Evolutionary conservation across 2,888 invertebrate genomes (phyloP).

Genomic region (Nasonovia ribisnigri): DNA sequence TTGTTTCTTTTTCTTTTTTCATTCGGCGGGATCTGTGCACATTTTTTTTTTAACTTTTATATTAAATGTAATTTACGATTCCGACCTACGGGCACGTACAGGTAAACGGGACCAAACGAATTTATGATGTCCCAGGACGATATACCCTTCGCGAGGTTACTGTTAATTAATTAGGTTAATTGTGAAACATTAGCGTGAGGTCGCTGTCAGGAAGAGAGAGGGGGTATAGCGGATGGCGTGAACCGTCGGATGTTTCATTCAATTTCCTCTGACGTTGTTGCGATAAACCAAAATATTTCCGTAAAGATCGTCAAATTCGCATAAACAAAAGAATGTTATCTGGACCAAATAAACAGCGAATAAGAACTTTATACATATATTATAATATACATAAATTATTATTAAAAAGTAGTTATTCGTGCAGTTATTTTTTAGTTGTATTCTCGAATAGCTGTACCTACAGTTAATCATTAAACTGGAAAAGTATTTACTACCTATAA

Average conservation of each 20-base stretch:
- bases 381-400: background rate
- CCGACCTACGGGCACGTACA: slow-evolving; percentile 57
- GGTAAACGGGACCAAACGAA: slow-evolving; percentile 61
- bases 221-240: slow-evolving; percentile 13
- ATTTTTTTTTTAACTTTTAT: slow-evolving; percentile 72
- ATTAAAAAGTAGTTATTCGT: background rate
- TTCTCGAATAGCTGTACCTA: background rate
- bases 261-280: slow-evolving; percentile 60
- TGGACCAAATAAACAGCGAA: background rate
- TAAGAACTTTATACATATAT: background rate
- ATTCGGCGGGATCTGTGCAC: slow-evolving; percentile 32
- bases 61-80: slow-evolving; percentile 63
- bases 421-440: background rate
- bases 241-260: slow-evolving; percentile 64
- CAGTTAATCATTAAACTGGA: background rate
- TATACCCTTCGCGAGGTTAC: slow-evolving; percentile 61
- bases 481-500: background rate
- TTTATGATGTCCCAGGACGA: slow-evolving; percentile 62
- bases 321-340: slow-evolving; percentile 27
- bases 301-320: slow-evolving; percentile 38
- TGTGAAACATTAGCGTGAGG: slow-evolving; percentile 64
- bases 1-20: slow-evolving; percentile 45
- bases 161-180: slow-evolving; percentile 65
- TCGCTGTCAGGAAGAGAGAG: background rate
- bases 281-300: slow-evolving; percentile 55